These are phyloP conservation scores for Plebejus anna DNA, from an alignment of 2,888 invertebrate species.

Conservation along the genomic window DNA sequence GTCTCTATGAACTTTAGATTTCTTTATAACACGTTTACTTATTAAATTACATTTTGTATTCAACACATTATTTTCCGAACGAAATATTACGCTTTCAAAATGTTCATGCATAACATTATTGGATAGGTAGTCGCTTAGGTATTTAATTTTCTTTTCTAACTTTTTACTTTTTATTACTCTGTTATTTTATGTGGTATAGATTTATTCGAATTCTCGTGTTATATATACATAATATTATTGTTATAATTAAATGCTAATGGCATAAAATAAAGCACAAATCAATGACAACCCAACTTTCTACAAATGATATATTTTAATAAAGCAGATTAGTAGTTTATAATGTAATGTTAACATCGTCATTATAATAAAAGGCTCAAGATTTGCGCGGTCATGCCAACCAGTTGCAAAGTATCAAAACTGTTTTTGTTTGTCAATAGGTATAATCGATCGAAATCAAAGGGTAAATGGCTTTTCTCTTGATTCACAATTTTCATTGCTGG, in stretches of 20 bases:
- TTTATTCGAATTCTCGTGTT: background rate
- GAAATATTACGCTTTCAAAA: slow-evolving; percentile 14
- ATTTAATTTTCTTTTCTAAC: background rate
- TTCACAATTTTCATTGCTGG: no score
- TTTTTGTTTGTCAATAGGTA: background rate
- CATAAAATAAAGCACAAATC: background rate
- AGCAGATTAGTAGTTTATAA: background rate
- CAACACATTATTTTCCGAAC: background rate
- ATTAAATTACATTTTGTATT: slow-evolving; percentile 24
- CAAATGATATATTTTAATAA: slow-evolving; percentile 5
- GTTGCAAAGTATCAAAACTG: slow-evolving; percentile 8
- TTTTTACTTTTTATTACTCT: background rate
- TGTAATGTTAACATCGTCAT: background rate
- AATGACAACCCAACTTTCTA: background rate
- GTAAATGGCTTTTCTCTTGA: no score
- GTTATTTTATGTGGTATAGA: background rate
- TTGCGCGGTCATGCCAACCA: background rate
- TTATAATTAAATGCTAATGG: background rate
- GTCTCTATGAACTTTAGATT: slow-evolving; percentile 42
- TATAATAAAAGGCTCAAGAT: slow-evolving; percentile 9
- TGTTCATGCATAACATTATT: background rate
- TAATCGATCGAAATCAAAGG: background rate
- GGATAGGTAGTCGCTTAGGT: background rate
- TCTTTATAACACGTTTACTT: slow-evolving; percentile 21
- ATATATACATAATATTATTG: background rate